Percentiles rank a stretch among this genome's conserved stretches.
Conservation (phyloP, 2,797 vertebrate genomes). For the Aplochiton taeniatus region DNA sequence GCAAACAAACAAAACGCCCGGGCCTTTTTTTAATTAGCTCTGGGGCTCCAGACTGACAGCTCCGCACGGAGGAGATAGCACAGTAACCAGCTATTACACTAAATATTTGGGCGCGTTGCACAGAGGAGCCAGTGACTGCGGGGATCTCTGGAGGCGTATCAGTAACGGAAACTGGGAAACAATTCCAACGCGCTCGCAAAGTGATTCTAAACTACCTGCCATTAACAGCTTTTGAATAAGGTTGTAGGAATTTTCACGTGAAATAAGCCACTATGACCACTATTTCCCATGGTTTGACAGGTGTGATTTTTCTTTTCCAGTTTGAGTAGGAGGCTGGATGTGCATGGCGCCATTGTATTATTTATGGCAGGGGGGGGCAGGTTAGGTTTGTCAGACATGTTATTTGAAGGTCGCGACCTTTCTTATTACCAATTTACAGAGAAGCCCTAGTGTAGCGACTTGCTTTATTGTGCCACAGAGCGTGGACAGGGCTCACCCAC, state of each 20-base stretch:
- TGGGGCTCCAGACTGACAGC: conserved; percentile 77
- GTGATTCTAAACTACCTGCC: conserved; percentile 34
- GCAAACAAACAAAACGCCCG: conserved; percentile 70
- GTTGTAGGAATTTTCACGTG: conserved; percentile 21
- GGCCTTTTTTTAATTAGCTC: conserved; percentile 76
- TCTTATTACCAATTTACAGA: conserved; percentile 46
- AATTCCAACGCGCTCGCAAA: conserved; percentile 19
- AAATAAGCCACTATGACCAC: conserved; percentile 17
- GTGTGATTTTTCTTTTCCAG: conserved; percentile 38
- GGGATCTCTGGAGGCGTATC: conserved; percentile 53
- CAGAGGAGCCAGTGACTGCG: conserved; percentile 48
- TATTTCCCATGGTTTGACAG: conserved; percentile 30
- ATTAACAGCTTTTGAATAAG: conserved; percentile 36
- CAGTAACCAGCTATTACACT: conserved; percentile 77
- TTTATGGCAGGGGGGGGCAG: conserved; percentile 43
- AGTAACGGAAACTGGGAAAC: conserved; percentile 50
- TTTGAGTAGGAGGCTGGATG: conserved; percentile 32
- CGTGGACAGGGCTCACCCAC: conserved; percentile 26
- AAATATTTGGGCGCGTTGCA: conserved; percentile 76
- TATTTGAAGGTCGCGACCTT: conserved; percentile 45
- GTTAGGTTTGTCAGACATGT: conserved; percentile 24
- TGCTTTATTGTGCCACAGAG: conserved; percentile 43
- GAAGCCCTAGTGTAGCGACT: conserved; percentile 36
- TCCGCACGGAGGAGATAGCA: conserved; percentile 64
- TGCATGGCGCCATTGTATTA: conserved; percentile 34